Percentiles rank a stretch among this genome's conserved stretches.
Conservation (phyloP, 2,797 vertebrate species). For the Sylvia borin region DNA sequence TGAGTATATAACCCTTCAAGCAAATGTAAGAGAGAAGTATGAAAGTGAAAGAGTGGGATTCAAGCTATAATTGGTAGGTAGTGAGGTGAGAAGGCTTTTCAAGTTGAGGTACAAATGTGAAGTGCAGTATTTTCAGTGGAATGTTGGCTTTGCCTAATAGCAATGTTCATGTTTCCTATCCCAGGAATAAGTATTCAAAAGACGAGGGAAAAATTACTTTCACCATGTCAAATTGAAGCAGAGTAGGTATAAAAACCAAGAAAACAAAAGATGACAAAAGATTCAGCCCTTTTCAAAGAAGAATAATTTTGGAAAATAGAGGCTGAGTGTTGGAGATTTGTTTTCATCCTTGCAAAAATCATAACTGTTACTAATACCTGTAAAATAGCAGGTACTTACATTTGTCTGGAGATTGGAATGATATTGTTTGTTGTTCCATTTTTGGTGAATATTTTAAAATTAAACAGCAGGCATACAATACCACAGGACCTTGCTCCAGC, state of each 20-base stretch:
- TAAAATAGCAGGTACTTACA: background rate
- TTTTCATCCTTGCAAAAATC: background rate
- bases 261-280: background rate
- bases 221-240: background rate
- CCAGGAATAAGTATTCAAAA: background rate
- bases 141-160: background rate
- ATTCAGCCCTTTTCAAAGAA: background rate
- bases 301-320: background rate
- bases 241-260: background rate
- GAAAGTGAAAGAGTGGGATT: background rate
- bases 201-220: background rate
- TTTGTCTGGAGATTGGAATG: background rate
- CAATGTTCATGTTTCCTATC: background rate
- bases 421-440: background rate
- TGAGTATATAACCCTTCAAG: background rate
- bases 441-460: background rate
- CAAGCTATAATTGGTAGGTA: background rate
- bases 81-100: background rate
- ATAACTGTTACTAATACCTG: background rate
- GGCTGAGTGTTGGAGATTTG: background rate
- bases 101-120: background rate
- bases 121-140: background rate
- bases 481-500: background rate
- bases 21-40: background rate
- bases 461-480: background rate